Evolutionary conservation across 2,113 vertebrate genomes (phyloP), one percentile per base, ranked within the genome.

Genomic region (Apteryx mantelli): DNA sequence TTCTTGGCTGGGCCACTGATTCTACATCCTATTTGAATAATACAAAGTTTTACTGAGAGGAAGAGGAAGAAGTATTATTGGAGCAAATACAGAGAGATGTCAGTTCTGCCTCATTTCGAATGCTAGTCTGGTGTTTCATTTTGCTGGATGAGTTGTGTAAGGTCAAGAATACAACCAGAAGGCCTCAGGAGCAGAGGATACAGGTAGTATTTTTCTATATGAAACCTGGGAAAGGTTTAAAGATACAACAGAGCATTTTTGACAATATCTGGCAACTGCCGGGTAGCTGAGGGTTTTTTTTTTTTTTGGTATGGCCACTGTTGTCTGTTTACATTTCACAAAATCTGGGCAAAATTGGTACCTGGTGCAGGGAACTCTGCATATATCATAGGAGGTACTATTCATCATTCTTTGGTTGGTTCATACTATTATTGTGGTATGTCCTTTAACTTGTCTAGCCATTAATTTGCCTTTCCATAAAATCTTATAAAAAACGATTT

Each of bases 11-110:
- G 13, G 42, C 50, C 46, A n/a, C 86, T 42, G 73, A 74, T 69
- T 91, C 90, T 84, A 84, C 56, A 78, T 25, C 9, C 30, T 5
- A 74, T 93, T 94, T 95, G 64, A 95, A 96, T 96, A 94, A 83
- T 38, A 42, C n/a, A 91, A 75, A 28, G 46, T 76, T 94, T 92
- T 92, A 78, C 25, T 86, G 61, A 88, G 76, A 70, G 24, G 56
- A 66, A 76, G 73, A 55, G 56, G 83, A 96, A 85, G 48, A 91
- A 77, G 56, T n/a, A 82, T 86, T 88, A 61, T 68, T 61, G 76
- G 80, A 63, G 46, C 64, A 46, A 83, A 60, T 53, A 88, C 81
- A 58, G 68, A 81, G 56, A 83, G 32, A 60, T n/a, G 88, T 56
- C 46, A 86, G 28, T 28, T 81, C 80, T 91, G 68, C 24, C 38